Percentiles rank a stretch among this genome's conserved stretches.
Conservation (phyloP, 2,888 invertebrate species). For the Leucozona laternaria region DNA sequence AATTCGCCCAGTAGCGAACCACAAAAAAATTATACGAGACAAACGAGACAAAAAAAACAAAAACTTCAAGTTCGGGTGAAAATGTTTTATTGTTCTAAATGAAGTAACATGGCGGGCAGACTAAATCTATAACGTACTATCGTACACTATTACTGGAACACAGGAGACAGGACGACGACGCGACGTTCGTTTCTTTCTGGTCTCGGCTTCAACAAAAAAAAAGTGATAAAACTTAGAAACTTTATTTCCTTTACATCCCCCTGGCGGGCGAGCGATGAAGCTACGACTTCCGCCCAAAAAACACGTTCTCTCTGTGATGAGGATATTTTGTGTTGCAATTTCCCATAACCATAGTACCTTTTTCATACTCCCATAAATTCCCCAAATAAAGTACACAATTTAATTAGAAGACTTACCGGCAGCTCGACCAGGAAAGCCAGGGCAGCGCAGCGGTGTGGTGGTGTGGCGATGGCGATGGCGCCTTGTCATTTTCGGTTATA, state of each 20-base stretch:
- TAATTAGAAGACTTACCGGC: constrained; percentile 66
- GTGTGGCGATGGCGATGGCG: background rate
- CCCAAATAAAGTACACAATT: constrained; percentile 61
- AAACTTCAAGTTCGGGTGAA: constrained; percentile 51
- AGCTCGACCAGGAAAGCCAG: too few species aligned
- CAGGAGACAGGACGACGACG: constrained; percentile 42
- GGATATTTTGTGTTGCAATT: constrained; percentile 65
- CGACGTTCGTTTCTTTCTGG: constrained; percentile 20
- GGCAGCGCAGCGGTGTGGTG: background rate
- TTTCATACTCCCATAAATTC: constrained; percentile 23
- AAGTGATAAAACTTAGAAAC: constrained; percentile 70
- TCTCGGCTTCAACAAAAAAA: constrained; percentile 22
- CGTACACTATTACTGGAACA: constrained; percentile 5
- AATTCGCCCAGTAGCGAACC: constrained; percentile 64
- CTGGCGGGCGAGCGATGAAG: background rate
- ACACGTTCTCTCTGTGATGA: constrained; percentile 61
- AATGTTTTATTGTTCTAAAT: constrained; percentile 73
- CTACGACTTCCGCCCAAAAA: constrained; percentile 59
- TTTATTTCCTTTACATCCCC: constrained; percentile 56
- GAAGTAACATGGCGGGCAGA: constrained; percentile 66
- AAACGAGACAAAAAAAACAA: constrained; percentile 30
- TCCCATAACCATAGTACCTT: constrained; percentile 48
- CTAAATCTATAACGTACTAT: constrained; percentile 38
- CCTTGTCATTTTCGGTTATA: constrained; percentile 20
- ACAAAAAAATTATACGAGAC: constrained; percentile 46